Evolutionary conservation across 2,888 invertebrate genomes (phyloP).

Genomic region (Epinotia demarniana): DNA sequence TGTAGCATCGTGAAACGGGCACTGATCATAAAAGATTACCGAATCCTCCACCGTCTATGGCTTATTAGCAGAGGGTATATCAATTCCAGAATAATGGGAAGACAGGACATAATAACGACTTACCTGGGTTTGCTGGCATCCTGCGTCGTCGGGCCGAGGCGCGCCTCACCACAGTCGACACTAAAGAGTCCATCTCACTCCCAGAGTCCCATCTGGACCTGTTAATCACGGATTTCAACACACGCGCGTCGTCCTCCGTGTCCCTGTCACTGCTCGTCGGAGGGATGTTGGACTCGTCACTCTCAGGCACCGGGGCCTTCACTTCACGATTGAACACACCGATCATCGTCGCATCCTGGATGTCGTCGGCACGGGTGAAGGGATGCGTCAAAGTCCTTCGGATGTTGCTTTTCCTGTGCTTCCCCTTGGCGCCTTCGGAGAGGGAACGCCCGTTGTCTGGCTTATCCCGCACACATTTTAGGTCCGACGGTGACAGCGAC

Average conservation of each 20-base stretch:
- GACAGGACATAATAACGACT: slow-evolving; percentile 46
- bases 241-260: slow-evolving; percentile 78
- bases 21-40: too few relatives aligned
- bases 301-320: slow-evolving; percentile 70
- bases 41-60: too few relatives aligned
- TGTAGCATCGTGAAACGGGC: too few relatives aligned
- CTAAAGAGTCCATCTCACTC: slow-evolving; percentile 85
- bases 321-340: slow-evolving; percentile 67
- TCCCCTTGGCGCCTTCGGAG: slow-evolving; percentile 79
- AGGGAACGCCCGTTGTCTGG: slow-evolving; percentile 74
- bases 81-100: too few relatives aligned
- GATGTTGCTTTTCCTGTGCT: slow-evolving; percentile 80
- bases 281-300: slow-evolving; percentile 79
- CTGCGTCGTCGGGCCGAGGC: slow-evolving; percentile 86
- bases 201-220: slow-evolving; percentile 80
- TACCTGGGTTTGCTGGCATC: slow-evolving; percentile 79
- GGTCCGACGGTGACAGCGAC: slow-evolving; percentile 79
- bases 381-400: slow-evolving; percentile 81
- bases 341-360: slow-evolving; percentile 69
- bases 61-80: too few relatives aligned
- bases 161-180: slow-evolving; percentile 86
- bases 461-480: slow-evolving; percentile 72
- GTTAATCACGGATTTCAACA: slow-evolving; percentile 62
- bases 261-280: slow-evolving; percentile 81
- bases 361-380: slow-evolving; percentile 70